Percentiles rank a stretch among this genome's conserved stretches.
Conservation (phyloP, 2,888 invertebrate species). For the Acanthosepion lycidas region DNA sequence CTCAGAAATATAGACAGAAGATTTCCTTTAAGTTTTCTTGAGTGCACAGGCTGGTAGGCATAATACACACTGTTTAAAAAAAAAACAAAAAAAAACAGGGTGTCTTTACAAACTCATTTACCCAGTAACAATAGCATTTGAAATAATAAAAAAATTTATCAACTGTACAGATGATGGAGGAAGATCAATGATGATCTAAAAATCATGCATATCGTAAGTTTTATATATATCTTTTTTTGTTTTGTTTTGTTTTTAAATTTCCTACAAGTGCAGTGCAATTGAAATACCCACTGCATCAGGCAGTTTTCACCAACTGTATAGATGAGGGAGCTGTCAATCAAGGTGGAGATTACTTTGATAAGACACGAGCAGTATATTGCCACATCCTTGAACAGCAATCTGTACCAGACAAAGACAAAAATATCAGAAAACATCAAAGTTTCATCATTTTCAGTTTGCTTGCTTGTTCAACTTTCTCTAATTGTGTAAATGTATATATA, state of each 20-base stretch:
- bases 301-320: not conserved
- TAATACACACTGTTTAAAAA: too few relatives aligned
- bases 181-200: too few relatives aligned
- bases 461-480: not conserved
- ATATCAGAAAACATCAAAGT: not conserved
- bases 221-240: too few relatives aligned
- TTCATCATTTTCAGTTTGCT: not conserved
- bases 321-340: not conserved
- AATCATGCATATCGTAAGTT: too few relatives aligned
- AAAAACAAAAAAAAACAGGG: too few relatives aligned
- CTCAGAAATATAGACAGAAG: too few relatives aligned
- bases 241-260: not conserved
- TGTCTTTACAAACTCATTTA: too few relatives aligned
- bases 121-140: too few relatives aligned
- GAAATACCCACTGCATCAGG: not conserved
- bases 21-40: too few relatives aligned
- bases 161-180: too few relatives aligned
- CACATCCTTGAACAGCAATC: not conserved
- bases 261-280: not conserved
- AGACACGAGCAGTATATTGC: slow-evolving; percentile 6
- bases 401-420: not conserved
- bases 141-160: too few relatives aligned
- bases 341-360: not conserved
- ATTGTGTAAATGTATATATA: not conserved
- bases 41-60: too few relatives aligned